phyloP scores from a whole-genome alignment of 1,140 invertebrate species.

The Papilio glaucus region DNA sequence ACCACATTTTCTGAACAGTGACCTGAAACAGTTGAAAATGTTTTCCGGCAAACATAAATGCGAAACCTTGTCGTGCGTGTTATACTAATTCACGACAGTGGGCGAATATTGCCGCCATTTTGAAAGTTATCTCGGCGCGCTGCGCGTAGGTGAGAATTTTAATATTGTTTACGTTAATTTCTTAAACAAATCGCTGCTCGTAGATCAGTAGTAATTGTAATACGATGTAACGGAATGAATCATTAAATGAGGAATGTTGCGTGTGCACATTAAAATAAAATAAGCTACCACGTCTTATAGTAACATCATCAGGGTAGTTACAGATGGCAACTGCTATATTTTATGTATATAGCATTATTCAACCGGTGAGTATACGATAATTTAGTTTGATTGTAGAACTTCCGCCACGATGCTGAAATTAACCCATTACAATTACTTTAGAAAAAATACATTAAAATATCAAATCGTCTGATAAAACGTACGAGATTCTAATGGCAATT shows the following conservation, averaged over 20 bases:
- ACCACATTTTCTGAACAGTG: too few species aligned
- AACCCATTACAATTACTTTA: too few species aligned
- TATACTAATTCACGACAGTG: slow-evolving; percentile 53
- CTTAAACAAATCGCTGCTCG: slow-evolving; percentile 18
- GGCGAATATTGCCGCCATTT: slow-evolving; percentile 70
- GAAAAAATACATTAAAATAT: too few species aligned
- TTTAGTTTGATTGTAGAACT: too few species aligned
- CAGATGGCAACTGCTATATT: not conserved
- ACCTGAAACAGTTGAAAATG: not conserved
- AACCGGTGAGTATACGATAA: too few species aligned
- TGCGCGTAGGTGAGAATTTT: slow-evolving; percentile 66
- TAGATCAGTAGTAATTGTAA: not conserved
- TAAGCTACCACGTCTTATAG: not conserved
- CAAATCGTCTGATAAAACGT: too few species aligned
- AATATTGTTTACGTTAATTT: slow-evolving; percentile 55
- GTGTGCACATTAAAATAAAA: not conserved
- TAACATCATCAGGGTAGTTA: not conserved
- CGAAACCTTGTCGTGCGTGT: slow-evolving; percentile 9
- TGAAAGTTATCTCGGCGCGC: slow-evolving; percentile 57
- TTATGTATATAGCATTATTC: not conserved
- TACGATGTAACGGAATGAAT: not conserved
- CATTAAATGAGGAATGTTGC: not conserved
- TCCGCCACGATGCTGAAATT: too few species aligned
- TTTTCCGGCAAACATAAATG: not conserved
- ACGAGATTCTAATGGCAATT: too few species aligned